Evolutionary conservation across 2,797 vertebrate genomes (phyloP), one percentile per base, ranked within the genome.

Genomic region (Phataginus tricuspis): DNA sequence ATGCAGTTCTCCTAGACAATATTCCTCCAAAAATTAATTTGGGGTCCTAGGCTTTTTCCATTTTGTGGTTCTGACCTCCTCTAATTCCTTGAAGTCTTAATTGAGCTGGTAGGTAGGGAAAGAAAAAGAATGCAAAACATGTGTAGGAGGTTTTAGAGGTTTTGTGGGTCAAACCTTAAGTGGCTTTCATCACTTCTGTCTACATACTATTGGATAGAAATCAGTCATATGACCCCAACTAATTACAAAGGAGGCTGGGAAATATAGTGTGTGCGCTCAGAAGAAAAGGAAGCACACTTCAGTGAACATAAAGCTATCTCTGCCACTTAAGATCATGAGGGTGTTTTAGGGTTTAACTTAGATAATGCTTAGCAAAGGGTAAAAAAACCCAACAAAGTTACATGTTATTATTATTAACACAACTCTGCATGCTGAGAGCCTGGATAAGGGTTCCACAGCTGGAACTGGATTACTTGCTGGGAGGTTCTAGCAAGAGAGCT

Each of bases 131-230:
- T 51, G 21, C 51, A 59, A 4, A 74, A 11, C 68, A 78, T 19
- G 19, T 86, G 51, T 83, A 72, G 57, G 86, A 88, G 72, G 77
- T 92, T 91, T 93, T 77, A 39, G 34, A 89, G 53, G 37, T 64
- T 88, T 66, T 82, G 15, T 74, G 61, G 42, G 74, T 23, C n/a
- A 68, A 90, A 16, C 1, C 53, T 78, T 94, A 80, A 90, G 69
- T 66, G 66, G 37, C 42, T 95, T 94, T 85, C 72, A 39, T 91
- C n/a, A 74, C 83, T 92, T 92, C 75, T 95, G 49, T 79, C 69
- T 45, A 63, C 29, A 57, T 74, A 85, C n/a, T 68, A 29, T 86
- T 59, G 53, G 75, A 85, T 29, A 93, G 64, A 94, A 84, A 64
- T 83, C 74, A 92, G 75, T 77, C 72, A 96, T 49, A 90, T 85